Evolutionary conservation across 2,113 vertebrate genomes (phyloP).

Genomic region (Oreocharis arfaki): DNA sequence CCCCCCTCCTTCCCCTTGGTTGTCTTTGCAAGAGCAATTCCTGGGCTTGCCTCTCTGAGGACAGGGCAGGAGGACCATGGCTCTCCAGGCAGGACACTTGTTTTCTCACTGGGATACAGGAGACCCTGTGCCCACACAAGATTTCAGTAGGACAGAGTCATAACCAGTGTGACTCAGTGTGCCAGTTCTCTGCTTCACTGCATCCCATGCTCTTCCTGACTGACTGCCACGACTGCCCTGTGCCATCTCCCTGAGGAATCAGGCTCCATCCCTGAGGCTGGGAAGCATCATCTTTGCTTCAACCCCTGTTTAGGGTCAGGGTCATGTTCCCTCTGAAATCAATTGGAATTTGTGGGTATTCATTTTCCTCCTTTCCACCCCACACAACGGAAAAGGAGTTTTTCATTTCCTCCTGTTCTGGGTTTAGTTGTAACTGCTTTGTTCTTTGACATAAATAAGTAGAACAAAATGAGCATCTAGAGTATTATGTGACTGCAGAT

Average conservation of each 20-base stretch:
- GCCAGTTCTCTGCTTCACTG: not conserved
- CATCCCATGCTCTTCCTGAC: not conserved
- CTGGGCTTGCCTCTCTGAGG: not conserved
- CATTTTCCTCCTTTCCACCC: not conserved
- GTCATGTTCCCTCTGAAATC: not conserved
- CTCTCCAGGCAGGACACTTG: rapidly evolving
- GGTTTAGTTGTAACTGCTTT: not conserved
- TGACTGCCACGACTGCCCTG: not conserved
- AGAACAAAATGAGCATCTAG: slow-evolving; percentile 32
- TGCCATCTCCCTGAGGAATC: not conserved
- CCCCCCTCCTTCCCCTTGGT: not conserved
- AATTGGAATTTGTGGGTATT: not conserved
- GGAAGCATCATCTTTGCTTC: not conserved
- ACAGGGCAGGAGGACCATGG: not conserved
- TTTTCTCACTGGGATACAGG: not conserved
- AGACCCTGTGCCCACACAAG: not conserved
- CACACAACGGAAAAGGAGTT: not conserved
- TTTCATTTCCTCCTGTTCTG: not conserved
- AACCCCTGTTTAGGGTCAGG: not conserved
- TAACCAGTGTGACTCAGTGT: not conserved
- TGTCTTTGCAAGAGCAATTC: not conserved
- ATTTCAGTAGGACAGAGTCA: not conserved
- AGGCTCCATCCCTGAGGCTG: not conserved
- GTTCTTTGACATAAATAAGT: not conserved
- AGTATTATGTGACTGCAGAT: not conserved